Evolutionary conservation across 2,888 invertebrate species (phyloP).

Genomic region (Bursaphelenchus okinawaensis): DNA sequence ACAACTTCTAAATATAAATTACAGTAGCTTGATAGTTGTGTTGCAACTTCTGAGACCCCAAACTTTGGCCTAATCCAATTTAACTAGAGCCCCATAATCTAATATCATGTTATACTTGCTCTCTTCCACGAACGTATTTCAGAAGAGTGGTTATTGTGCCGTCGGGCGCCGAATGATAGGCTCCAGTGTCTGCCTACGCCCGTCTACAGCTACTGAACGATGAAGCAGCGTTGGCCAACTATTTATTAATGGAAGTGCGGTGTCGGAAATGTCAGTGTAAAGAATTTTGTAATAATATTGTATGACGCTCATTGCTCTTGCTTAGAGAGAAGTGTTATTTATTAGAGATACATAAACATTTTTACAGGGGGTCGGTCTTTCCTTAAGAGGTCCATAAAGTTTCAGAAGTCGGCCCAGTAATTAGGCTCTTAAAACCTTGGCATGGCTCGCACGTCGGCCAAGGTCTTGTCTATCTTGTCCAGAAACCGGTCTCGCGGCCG

Average conservation of each 20-base stretch:
- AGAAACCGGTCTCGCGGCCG: slow-evolving; percentile 47
- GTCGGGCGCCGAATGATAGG: slow-evolving; percentile 13
- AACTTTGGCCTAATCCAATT: slow-evolving; percentile 1
- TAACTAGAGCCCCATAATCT: not conserved
- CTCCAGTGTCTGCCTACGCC: slow-evolving; percentile 19
- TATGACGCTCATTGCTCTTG: no score
- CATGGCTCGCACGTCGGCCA: slow-evolving; percentile 54
- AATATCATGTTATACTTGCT: slow-evolving; percentile 3
- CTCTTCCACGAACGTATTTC: not conserved
- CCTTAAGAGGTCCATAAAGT: not conserved
- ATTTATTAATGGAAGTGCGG: not conserved
- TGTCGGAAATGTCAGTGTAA: not conserved
- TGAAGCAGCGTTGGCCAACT: not conserved
- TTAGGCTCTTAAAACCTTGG: slow-evolving; percentile 36
- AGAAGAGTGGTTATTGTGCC: slow-evolving; percentile 23
- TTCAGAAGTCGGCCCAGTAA: not conserved
- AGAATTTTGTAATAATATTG: no score
- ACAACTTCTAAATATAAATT: no score
- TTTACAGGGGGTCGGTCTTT: not conserved
- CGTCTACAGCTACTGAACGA: slow-evolving; percentile 4
- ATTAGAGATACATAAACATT: not conserved
- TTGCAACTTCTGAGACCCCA: not conserved
- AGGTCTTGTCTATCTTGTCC: slow-evolving; percentile 52
- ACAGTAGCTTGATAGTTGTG: no score
- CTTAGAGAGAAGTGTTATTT: not conserved